Percentiles rank a stretch among this genome's conserved stretches.
These are phyloP conservation scores for Pempheris klunzingeri DNA, from an alignment of 2,797 vertebrate genomes.

Conservation along the genomic window DNA sequence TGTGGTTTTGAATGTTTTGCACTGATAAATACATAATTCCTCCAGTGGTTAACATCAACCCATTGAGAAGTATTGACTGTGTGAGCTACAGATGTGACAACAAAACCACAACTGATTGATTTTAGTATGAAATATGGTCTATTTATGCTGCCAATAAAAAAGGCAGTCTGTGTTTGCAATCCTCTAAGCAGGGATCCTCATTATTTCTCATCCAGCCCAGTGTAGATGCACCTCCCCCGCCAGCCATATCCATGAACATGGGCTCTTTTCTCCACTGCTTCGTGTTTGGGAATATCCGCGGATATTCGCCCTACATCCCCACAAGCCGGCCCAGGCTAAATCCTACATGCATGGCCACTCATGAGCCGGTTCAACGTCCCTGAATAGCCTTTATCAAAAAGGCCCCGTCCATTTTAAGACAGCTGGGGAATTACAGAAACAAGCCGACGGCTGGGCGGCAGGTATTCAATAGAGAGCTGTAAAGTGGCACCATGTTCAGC, in stretches of 20 bases:
- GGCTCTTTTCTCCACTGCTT: slow-evolving; percentile 44
- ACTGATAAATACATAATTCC: slow-evolving; percentile 43
- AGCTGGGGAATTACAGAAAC: slow-evolving; percentile 53
- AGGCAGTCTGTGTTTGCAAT: slow-evolving; percentile 59
- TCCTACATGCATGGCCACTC: slow-evolving; percentile 62
- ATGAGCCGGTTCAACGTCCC: slow-evolving; percentile 66
- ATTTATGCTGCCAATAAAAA: slow-evolving; percentile 58
- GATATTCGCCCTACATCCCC: slow-evolving; percentile 71
- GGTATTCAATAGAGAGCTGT: slow-evolving; percentile 53
- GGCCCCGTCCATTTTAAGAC: slow-evolving; percentile 77
- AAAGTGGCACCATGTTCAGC: slow-evolving; percentile 66
- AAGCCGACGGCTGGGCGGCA: slow-evolving; percentile 42
- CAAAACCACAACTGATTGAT: slow-evolving; percentile 42
- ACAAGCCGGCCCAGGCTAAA: slow-evolving; percentile 64
- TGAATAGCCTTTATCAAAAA: slow-evolving; percentile 62
- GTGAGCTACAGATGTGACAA: slow-evolving; percentile 10
- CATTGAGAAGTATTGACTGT: slow-evolving; percentile 38
- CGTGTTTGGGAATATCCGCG: slow-evolving; percentile 47
- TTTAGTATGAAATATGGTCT: slow-evolving; percentile 17
- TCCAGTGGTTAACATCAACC: slow-evolving; percentile 40
- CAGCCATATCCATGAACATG: slow-evolving; percentile 64
- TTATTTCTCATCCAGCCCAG: slow-evolving; percentile 71
- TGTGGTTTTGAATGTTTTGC: slow-evolving; percentile 15
- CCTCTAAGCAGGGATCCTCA: slow-evolving; percentile 65
- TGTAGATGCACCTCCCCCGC: slow-evolving; percentile 68